Conservation (phyloP, 2,113 vertebrate species). For the Phylloscopus trochilus region DNA sequence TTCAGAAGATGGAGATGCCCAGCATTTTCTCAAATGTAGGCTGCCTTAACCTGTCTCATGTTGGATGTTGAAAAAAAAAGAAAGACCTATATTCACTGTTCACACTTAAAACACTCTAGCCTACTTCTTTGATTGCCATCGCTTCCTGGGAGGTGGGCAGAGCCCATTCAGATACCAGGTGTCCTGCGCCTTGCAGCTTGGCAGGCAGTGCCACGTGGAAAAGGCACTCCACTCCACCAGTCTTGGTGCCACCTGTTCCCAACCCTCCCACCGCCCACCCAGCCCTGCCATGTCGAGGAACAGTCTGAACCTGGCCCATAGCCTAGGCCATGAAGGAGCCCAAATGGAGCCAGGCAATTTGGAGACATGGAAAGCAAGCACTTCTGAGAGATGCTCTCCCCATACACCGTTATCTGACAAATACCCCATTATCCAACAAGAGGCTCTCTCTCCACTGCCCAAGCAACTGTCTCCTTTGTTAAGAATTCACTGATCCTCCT, state of each 20-base stretch:
- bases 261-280: neutral
- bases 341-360: constrained; percentile 13
- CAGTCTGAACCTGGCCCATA: constrained; percentile 40
- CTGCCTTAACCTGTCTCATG: neutral
- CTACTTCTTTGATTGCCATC: neutral
- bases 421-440: neutral
- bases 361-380: neutral
- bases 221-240: neutral
- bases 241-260: neutral
- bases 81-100: neutral
- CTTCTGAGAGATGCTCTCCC: neutral
- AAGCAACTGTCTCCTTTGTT: neutral
- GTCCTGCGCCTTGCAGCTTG: neutral
- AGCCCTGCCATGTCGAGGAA: neutral
- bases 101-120: neutral
- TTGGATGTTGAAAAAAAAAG: neutral
- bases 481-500: neutral
- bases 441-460: neutral
- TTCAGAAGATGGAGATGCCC: neutral
- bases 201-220: neutral
- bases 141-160: neutral
- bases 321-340: neutral
- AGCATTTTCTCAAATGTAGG: neutral
- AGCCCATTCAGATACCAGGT: constrained; percentile 10
- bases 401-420: neutral